A percentile compares a stretch with the other conserved stretches of the same genome.
Conservation (phyloP, 1,140 invertebrate genomes). For the Caenorhabditis remanei region DNA sequence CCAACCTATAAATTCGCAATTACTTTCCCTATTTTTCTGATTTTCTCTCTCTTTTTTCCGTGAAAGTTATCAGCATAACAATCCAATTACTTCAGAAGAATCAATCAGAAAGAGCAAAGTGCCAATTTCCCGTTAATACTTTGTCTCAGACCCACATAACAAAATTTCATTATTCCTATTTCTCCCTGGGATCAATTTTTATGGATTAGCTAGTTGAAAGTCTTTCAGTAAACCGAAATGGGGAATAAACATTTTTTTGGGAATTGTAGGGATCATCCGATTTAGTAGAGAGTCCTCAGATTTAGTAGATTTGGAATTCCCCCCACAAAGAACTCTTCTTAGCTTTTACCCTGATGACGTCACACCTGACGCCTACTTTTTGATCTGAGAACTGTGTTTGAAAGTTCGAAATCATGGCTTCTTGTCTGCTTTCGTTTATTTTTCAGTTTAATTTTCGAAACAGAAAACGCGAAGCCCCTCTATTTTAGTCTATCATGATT, state of each 20-base stretch:
- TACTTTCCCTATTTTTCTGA: not conserved
- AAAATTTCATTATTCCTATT: not conserved
- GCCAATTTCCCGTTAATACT: constrained; percentile 1
- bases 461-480: not conserved
- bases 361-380: not conserved
- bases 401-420: not conserved
- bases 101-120: constrained; percentile 9
- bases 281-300: too few species aligned
- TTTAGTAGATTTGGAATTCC: too few species aligned
- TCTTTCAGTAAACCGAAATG: too few species aligned
- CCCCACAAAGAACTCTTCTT: too few species aligned
- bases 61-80: not conserved
- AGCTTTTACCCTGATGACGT: too few species aligned
- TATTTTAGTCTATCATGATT: not conserved
- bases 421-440: not conserved
- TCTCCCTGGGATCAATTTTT: not conserved
- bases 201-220: not conserved
- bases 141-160: not conserved
- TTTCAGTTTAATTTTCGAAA: not conserved
- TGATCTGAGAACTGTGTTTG: not conserved
- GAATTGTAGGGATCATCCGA: too few species aligned
- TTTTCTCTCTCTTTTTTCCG: not conserved
- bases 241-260: too few species aligned
- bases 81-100: not conserved
- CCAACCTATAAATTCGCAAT: not conserved